Evolutionary conservation across 1,140 invertebrate species (phyloP), one percentile per base, ranked within the genome.

Genomic region (Globodera ellingtonae): DNA sequence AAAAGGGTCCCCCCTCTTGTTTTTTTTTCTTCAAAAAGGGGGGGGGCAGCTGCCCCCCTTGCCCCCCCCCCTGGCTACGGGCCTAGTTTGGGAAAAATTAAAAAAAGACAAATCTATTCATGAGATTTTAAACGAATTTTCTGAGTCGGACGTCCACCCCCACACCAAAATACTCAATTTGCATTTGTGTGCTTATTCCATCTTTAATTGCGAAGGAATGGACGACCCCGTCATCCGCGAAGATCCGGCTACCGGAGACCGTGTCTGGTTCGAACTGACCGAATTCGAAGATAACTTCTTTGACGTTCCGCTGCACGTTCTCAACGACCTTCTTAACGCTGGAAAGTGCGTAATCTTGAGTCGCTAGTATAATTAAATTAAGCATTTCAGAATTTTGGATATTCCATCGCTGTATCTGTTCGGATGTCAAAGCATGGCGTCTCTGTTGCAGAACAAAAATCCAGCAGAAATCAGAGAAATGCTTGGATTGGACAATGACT

Each of bases 401-500:
- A 78, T 84, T 46, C 44, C 46, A 21, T 86, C 83, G 18, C 70
- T 84, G 21, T 84, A 86, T 71, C n/a, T 84, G 18, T 84, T 35
- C 48, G 62, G 72, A 0, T 86, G 85, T 50, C 85, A 84, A 62
- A 52, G 67, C 10, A 69, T 76, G 44, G 83, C 83, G 56, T 56
- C 48, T 13, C 48, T 81, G 44, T 50, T 84, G 44, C 83, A 84
- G 62, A 73, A 72, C 18, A 83, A 84, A 73, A 71, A 83, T 13
- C 71, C 84, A 10, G 85, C 83, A 15, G 82, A 86, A 44, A 71
- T 84, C n/a, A 84, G 83, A 13, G 80, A 56, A 24, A 50, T 84
- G 46, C 77, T 86, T 13, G 83, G 81, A 15, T 59, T 84, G 24
- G 65, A 56, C 6, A 84, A 84, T 73, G 83, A 84, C 59, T 59